Conservation (phyloP, 37 sponge, comb jelly and placozoan species). For the Dysidea cf. avara region DNA sequence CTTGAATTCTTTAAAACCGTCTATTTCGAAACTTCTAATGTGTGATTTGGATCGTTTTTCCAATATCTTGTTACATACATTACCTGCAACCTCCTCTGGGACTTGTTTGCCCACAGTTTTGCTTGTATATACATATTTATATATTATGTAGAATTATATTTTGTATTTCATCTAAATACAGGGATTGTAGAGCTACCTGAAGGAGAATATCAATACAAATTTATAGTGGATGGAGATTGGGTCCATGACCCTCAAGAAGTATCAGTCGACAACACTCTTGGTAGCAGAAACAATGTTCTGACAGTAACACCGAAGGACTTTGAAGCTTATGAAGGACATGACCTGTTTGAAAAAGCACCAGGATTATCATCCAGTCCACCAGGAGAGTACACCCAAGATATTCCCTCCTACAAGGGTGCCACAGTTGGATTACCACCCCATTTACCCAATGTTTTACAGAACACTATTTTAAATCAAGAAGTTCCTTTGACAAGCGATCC, state of each 20-base stretch:
- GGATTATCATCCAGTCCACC: constrained; percentile 52
- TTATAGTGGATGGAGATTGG: constrained; percentile 86
- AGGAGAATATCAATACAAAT: constrained; percentile 87
- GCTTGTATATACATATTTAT: no score
- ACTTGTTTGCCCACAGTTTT: no score
- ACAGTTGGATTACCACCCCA: constrained; percentile 78
- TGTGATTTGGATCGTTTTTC: no score
- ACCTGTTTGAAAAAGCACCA: no score
- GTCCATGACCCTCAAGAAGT: constrained; percentile 65
- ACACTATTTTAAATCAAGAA: constrained; percentile 76
- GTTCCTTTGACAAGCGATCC: constrained; percentile 58
- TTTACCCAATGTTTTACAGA: constrained; percentile 74
- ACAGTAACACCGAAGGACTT: constrained; percentile 63
- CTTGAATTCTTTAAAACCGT: no score
- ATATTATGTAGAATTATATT: no score
- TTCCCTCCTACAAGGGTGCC: constrained; percentile 61
- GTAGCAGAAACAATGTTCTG: constrained; percentile 68
- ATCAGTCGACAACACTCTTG: constrained; percentile 65
- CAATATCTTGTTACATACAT: no score
- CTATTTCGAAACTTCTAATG: no score
- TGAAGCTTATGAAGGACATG: no score
- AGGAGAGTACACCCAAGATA: constrained; percentile 57
- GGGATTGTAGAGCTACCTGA: constrained; percentile 78
- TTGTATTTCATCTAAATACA: no score
- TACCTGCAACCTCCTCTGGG: no score